These are phyloP conservation scores for Myotis pilosus DNA, from an alignment of 2,797 vertebrate genomes.

Conservation along the genomic window DNA sequence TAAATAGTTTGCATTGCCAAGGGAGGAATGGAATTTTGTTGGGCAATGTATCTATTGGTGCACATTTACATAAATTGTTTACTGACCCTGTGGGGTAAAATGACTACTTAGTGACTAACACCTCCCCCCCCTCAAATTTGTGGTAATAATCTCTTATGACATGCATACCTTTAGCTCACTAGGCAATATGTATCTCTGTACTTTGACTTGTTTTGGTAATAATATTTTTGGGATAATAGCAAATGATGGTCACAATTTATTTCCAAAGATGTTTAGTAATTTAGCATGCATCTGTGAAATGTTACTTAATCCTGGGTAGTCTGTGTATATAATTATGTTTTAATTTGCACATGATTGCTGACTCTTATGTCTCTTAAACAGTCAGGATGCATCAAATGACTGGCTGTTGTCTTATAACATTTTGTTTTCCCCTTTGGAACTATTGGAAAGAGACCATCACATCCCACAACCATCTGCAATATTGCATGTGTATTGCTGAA, in stretches of 20 bases:
- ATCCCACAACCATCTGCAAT: conserved; percentile 69
- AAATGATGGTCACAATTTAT: conserved; percentile 54
- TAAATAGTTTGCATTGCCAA: not conserved
- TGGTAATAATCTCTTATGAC: not conserved
- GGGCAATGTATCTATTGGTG: not conserved
- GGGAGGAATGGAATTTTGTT: not conserved
- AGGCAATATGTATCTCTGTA: not conserved
- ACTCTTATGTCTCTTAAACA: conserved; percentile 61
- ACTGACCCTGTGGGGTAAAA: not conserved
- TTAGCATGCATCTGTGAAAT: conserved; percentile 67
- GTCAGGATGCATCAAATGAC: conserved; percentile 55
- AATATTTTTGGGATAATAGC: conserved; percentile 52
- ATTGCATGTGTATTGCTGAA: conserved; percentile 63
- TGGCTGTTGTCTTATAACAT: conserved; percentile 63
- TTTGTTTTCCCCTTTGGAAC: conserved; percentile 63
- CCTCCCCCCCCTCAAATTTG: not conserved
- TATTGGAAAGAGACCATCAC: conserved; percentile 63
- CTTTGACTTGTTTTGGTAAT: conserved; percentile 48
- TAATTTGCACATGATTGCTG: conserved; percentile 72
- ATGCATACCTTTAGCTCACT: not conserved
- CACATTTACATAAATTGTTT: conserved; percentile 29
- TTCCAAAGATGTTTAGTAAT: conserved; percentile 53
- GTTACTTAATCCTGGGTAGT: conserved; percentile 62
- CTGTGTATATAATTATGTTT: conserved; percentile 68
- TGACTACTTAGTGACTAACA: not conserved